Evolutionary conservation across 2,797 vertebrate genomes (phyloP), one percentile per base, ranked within the genome.

Genomic region (Propithecus perrieri): DNA sequence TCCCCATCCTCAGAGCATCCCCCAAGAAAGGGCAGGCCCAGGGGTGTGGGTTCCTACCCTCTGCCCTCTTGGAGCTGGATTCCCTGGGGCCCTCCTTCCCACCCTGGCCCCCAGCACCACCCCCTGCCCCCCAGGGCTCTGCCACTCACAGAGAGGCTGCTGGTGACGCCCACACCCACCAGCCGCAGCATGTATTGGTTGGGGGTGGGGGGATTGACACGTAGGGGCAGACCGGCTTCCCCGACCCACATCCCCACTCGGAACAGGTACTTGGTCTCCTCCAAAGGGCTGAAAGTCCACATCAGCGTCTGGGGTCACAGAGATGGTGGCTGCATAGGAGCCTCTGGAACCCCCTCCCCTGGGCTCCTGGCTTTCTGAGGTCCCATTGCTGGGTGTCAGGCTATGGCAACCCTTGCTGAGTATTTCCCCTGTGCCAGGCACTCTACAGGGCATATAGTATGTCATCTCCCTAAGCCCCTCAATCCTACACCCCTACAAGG

Each of bases 231-330:
- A 93, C 98, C 97, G 0, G 97, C 94, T 59, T 99, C 98, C 98
- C 99, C 99, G 94, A 99, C 99, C 50, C 93, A 98, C 81, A 99
- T 98, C 76, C 89, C 92, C 17, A 99, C 98, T 96, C 95, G 99
- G 94, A 99, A 97, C 59, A 98, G 98, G 97, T 99, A 99, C 79
- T 98, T 98, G 97, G 87, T 98, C 95, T 99, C 98, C 85, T 98
- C 98, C 94, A 98, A 72, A 26, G 99, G 99, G 63, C 97, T 98
- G 98, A 99, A 99, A 74, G 98, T 99, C 99, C 99, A 99, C 0
- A 84, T 98, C 97, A 99, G 99, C 26, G 98, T 98, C 99, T 99
- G 96, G 76, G 97, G 97, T 30, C 79, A 96, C 91, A 98, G 92
- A 96, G 38, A 78, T 3, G 12, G 67, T 26, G 9, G 15, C 61